phyloP scores from a whole-genome alignment of 2,888 invertebrate species.

The Stenotaenia linearis region DNA sequence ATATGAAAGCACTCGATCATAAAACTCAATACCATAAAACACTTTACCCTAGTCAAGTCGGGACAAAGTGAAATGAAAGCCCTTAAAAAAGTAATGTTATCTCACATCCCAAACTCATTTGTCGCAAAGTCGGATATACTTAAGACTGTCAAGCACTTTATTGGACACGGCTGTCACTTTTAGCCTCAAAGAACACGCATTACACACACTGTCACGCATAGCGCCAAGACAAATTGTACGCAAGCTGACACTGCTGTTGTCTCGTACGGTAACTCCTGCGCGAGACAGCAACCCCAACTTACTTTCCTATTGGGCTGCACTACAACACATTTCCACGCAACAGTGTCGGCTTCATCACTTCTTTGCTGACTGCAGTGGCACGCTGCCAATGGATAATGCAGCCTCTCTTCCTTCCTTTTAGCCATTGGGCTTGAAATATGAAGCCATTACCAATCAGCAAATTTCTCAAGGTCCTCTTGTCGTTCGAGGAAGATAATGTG shows the following conservation, averaged over 20 bases:
- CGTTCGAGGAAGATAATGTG: neutral
- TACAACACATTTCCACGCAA: neutral
- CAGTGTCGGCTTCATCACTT: constrained; percentile 26
- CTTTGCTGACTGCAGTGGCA: constrained; percentile 19
- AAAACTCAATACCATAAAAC: neutral
- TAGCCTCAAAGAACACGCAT: constrained; percentile 1
- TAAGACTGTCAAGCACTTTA: neutral
- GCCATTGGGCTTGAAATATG: constrained; percentile 27
- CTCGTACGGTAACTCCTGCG: neutral
- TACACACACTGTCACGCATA: constrained; percentile 12
- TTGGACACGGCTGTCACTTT: neutral
- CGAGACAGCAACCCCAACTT: neutral
- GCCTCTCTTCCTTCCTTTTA: constrained; percentile 7
- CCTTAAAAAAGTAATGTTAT: neutral
- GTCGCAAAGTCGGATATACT: neutral
- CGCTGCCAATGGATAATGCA: constrained; percentile 17
- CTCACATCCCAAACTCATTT: neutral
- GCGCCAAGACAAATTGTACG: constrained; percentile 10
- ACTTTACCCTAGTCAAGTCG: neutral
- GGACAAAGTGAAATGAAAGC: neutral
- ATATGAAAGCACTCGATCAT: neutral
- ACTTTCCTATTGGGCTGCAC: neutral
- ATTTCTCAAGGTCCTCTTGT: constrained; percentile 30
- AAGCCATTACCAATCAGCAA: constrained; percentile 33
- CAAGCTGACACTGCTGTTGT: neutral